These are phyloP conservation scores for Myotis yumanensis DNA, from an alignment of 2,113 vertebrate genomes.

Conservation along the genomic window DNA sequence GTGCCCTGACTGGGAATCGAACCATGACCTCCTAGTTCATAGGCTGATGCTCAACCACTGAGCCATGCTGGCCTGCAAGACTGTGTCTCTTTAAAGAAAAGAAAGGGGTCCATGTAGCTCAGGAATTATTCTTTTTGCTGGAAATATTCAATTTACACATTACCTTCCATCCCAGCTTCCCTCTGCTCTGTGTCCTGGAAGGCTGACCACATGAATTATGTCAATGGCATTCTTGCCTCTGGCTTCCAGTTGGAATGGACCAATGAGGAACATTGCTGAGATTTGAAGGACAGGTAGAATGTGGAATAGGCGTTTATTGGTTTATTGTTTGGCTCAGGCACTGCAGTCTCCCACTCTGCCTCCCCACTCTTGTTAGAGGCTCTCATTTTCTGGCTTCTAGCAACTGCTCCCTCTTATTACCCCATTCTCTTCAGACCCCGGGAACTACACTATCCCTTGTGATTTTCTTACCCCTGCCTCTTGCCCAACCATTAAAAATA, in stretches of 20 bases:
- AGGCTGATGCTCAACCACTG: no score
- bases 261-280: neutral
- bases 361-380: neutral
- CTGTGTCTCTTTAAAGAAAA: slow-evolving; percentile 18
- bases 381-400: neutral
- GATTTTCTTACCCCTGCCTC: slow-evolving; percentile 11
- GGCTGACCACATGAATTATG: neutral
- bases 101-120: neutral
- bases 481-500: slow-evolving; percentile 36
- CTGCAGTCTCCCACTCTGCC: neutral
- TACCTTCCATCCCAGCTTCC: neutral
- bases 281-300: neutral
- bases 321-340: neutral
- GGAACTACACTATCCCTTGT: neutral
- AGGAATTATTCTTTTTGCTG: neutral
- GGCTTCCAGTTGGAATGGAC: neutral
- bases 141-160: neutral
- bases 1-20: no score
- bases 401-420: neutral
- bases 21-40: no score
- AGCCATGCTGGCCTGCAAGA: no score
- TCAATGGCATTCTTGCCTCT: neutral
- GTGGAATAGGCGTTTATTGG: neutral
- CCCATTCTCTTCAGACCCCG: neutral
- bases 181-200: neutral